Evolutionary conservation across 2,797 vertebrate species (phyloP).

Genomic region (Sebastes matsubarae): DNA sequence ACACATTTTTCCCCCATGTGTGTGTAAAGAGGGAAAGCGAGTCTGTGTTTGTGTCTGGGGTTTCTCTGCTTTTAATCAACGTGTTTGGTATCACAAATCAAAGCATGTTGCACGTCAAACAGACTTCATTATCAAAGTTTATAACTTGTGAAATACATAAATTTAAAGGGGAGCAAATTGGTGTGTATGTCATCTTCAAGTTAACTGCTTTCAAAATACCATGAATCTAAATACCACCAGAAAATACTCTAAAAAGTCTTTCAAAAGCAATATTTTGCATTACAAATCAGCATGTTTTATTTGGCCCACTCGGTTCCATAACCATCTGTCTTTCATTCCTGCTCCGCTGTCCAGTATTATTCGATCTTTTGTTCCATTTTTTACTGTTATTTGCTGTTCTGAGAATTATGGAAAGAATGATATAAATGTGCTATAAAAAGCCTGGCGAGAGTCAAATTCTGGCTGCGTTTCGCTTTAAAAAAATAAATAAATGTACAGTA

Average conservation of each 20-base stretch:
- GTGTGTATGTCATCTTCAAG: conserved; percentile 5
- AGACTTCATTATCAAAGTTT: conserved; percentile 48
- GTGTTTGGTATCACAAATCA: conserved; percentile 53
- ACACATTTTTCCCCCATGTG: conserved; percentile 18
- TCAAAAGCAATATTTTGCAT: conserved; percentile 33
- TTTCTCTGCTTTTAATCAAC: conserved; percentile 59
- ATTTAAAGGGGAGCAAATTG: conserved; percentile 15
- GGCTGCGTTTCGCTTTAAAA: background rate
- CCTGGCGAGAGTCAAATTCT: background rate
- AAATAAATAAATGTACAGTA: conserved; percentile 1
- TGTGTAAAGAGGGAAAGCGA: conserved; percentile 11
- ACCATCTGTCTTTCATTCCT: conserved; percentile 60
- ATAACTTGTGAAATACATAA: conserved; percentile 18
- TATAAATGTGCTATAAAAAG: conserved; percentile 35
- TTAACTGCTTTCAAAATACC: conserved; percentile 24
- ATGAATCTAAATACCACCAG: conserved; percentile 5
- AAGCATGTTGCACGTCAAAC: conserved; percentile 46
- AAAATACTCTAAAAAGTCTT: conserved; percentile 36
- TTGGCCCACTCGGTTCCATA: conserved; percentile 9
- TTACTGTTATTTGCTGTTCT: conserved; percentile 41
- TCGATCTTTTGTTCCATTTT: conserved; percentile 45
- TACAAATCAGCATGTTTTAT: conserved; percentile 54
- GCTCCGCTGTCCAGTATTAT: conserved; percentile 16
- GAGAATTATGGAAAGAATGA: conserved; percentile 48
- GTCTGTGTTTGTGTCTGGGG: conserved; percentile 26